Base-by-base conservation (phyloP, 2,113 vertebrate species). In the Pampusana beccarii region DNA sequence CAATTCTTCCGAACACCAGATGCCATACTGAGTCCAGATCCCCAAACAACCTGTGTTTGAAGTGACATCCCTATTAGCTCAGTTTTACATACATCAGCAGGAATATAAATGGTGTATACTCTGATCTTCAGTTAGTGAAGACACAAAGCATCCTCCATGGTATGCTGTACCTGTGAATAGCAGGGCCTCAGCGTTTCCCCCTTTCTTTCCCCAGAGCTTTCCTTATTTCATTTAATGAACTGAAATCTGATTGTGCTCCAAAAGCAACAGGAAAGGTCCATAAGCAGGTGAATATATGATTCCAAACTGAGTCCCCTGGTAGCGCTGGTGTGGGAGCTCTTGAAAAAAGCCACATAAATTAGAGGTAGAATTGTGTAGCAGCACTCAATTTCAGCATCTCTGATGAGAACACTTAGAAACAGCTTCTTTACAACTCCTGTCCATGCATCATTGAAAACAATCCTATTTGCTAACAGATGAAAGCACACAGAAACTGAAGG, bases 81-180 rank as follows among this genome's bases (percentile, higher is more conserved):
- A n/a, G 10, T 36, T 87, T 81, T 78, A 31, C 11, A 46, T 9
- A 46, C 3, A 18, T 7, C 8, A 46, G 44, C 21, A 89, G 53
- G 23, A 83, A 83, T 36, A 54, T 26, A 73, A 83, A 20, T 46
- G 38, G 26, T 5, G 13, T 16, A 56, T 21, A 57, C 38, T 82
- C 34, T 69, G 58, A 61, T 44, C 31, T 96, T 91, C 56, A 36
- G 42, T 11, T 23, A 58, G 5, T 54, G 60, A 89, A 46, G 62
- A 78, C 19, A 26, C 72, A 91, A 33, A 69, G 33, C 16, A 73
- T 69, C 15, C 20, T 78, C 31, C 33, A 19, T 28, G 12, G 10
- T 64, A 67, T 0, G 0, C 9, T 17, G 29, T 23, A 33, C 50
- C 25, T 77, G 5, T 24, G 15, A 8, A 40, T 23, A 77, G n/a